A percentile compares a stretch with the other conserved stretches of the same genome.
These are phyloP conservation scores for Folsomia manolachei DNA, from an alignment of 2,888 invertebrate species.

Conservation along the genomic window DNA sequence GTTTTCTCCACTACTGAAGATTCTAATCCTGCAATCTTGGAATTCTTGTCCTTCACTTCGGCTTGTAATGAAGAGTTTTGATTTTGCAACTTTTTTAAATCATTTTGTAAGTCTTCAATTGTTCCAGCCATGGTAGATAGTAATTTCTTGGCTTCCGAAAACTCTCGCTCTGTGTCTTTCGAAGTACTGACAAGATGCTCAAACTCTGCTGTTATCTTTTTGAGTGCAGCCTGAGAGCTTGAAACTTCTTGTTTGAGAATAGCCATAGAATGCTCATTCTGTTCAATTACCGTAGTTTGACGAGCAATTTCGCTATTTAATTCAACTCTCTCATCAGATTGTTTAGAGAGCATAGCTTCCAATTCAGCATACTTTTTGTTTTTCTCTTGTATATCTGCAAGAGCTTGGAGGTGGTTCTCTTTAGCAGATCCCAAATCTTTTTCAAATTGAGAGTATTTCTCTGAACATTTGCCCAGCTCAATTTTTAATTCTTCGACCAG, in stretches of 20 bases:
- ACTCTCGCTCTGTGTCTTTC: not conserved
- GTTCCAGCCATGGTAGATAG: not conserved
- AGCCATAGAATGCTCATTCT: not conserved
- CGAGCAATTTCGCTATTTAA: not conserved
- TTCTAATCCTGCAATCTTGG: not conserved
- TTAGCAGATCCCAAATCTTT: not conserved
- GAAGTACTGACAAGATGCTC: not conserved
- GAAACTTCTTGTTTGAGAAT: not conserved
- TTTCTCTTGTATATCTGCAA: not conserved
- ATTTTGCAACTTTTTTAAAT: not conserved
- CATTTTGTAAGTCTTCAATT: not conserved
- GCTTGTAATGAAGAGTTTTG: not conserved
- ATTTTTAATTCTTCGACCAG: not conserved
- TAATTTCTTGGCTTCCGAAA: not conserved
- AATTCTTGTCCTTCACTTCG: conserved; percentile 10
- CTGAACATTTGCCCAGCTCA: not conserved
- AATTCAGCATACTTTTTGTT: not conserved
- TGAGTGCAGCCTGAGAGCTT: not conserved
- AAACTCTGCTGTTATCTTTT: not conserved
- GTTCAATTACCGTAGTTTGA: not conserved
- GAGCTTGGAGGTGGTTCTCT: not conserved
- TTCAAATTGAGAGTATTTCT: not conserved
- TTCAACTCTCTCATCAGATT: not conserved
- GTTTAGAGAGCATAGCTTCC: not conserved
- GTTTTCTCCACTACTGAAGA: not conserved